A percentile compares a stretch with the other conserved stretches of the same genome.
Conservation (phyloP, 1,140 invertebrate genomes). For the Arion vulgaris region DNA sequence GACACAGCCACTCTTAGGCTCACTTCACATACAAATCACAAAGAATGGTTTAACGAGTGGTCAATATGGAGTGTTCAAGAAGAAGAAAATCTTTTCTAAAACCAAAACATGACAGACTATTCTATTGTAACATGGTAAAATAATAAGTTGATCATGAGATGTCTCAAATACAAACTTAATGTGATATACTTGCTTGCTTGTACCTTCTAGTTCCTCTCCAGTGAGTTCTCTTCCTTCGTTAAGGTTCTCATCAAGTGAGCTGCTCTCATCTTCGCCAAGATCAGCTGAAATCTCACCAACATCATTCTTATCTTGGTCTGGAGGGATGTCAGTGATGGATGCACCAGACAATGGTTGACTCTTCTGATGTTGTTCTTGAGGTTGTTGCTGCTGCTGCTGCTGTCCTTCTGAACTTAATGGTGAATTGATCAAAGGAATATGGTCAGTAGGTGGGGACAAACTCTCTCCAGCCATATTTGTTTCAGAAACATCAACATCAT, state of each 20-base stretch:
- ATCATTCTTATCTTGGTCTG: too few relatives aligned
- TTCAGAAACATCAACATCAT: not conserved
- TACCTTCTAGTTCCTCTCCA: constrained; percentile 26
- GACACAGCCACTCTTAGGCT: too few relatives aligned
- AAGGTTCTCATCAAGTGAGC: not conserved
- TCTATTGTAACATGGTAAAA: too few relatives aligned
- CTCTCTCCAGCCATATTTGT: not conserved
- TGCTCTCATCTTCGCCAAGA: not conserved
- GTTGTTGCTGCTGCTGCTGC: not conserved
- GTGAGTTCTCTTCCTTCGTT: constrained; percentile 8
- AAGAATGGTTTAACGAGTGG: too few relatives aligned
- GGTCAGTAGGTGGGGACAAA: not conserved
- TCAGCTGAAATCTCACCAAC: not conserved
- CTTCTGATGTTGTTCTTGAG: not conserved
- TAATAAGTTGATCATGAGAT: too few relatives aligned
- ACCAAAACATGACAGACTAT: too few relatives aligned
- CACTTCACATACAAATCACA: too few relatives aligned
- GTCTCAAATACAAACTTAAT: not conserved
- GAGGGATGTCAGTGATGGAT: too few relatives aligned
- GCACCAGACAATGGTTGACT: too few relatives aligned
- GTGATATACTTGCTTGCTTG: not conserved
- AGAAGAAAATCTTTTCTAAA: too few relatives aligned
- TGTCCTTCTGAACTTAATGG: not conserved
- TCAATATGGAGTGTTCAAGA: too few relatives aligned
- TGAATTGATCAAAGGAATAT: not conserved